These are phyloP conservation scores for Bucco capensis DNA, from an alignment of 2,113 vertebrate genomes.

Conservation along the genomic window DNA sequence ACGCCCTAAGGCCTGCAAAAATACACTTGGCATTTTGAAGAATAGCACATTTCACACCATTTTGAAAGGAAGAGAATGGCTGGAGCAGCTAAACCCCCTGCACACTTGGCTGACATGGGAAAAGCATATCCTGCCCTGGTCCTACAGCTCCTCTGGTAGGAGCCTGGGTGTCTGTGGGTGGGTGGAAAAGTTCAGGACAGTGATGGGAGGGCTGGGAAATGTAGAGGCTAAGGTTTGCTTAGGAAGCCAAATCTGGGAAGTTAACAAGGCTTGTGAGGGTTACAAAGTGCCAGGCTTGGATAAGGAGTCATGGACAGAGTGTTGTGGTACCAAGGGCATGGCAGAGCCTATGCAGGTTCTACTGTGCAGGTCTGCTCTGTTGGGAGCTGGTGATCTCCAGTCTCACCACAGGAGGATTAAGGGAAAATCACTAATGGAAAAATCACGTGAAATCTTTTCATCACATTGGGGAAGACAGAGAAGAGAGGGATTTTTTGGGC, in stretches of 20 bases:
- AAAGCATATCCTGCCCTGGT: neutral
- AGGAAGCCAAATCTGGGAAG: neutral
- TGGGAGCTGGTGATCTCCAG: neutral
- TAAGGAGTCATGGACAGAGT: neutral
- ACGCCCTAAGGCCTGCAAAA: neutral
- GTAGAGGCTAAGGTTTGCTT: neutral
- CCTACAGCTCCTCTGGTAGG: neutral
- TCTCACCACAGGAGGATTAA: neutral
- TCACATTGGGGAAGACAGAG: neutral
- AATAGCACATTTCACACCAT: neutral
- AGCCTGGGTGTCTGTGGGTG: neutral
- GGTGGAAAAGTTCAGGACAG: neutral
- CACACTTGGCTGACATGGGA: neutral
- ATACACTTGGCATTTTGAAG: neutral
- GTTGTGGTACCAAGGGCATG: accelerated
- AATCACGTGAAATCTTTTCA: no score
- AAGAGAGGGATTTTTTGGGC: neutral
- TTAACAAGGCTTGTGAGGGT: neutral
- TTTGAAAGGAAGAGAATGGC: neutral
- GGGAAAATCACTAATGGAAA: no score
- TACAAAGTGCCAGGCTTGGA: neutral
- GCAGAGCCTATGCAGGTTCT: neutral
- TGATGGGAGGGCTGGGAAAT: neutral
- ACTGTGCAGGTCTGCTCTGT: no score
- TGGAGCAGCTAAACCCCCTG: neutral